phyloP scores from a whole-genome alignment of 2,797 vertebrate genomes.

The Taeniopygia guttata region DNA sequence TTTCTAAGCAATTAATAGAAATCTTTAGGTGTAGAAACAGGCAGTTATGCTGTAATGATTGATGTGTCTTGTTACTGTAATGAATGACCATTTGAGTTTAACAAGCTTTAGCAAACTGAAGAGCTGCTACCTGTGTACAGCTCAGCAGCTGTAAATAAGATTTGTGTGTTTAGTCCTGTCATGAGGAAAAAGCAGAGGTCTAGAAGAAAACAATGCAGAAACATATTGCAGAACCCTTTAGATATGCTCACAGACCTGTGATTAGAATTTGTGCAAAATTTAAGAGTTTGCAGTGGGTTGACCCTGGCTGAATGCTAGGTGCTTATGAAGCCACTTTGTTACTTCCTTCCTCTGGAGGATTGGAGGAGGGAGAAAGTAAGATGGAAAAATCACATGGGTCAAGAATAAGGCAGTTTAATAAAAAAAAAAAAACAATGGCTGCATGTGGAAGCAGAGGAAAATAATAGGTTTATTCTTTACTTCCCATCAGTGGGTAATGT shows the following conservation, averaged over 20 bases:
- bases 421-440: neutral
- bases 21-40: neutral
- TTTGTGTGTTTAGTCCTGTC: constrained; percentile 3
- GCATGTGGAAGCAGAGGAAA: neutral
- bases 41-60: neutral
- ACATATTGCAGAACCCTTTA: neutral
- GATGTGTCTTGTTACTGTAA: constrained; percentile 36
- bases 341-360: neutral
- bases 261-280: neutral
- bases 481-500: neutral
- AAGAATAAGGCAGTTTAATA: neutral
- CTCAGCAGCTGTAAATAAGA: neutral
- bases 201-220: constrained; percentile 16
- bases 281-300: neutral
- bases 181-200: constrained; percentile 1
- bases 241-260: neutral
- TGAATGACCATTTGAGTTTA: constrained; percentile 37
- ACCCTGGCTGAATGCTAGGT: neutral
- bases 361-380: neutral
- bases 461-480: neutral
- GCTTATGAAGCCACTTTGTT: neutral
- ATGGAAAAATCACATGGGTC: neutral
- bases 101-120: constrained; percentile 33
- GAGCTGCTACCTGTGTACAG: constrained; percentile 38
- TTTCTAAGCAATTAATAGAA: constrained; percentile 23